Evolutionary conservation across 2,888 invertebrate species (phyloP), one percentile per base, ranked within the genome.

Genomic region (Papilio protenor): DNA sequence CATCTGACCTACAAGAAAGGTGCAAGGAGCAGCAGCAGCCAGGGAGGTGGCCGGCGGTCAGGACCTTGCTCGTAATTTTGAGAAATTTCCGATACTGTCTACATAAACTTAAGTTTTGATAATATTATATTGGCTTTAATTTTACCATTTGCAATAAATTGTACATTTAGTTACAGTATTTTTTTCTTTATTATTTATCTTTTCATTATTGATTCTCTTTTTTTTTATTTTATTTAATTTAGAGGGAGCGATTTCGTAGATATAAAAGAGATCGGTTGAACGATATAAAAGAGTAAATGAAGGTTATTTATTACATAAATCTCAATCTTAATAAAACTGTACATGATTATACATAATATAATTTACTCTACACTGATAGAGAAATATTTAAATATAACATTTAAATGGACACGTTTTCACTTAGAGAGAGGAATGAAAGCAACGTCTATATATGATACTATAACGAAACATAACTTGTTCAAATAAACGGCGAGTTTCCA

Each of bases 401-500:
- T 87, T 89, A 88, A 89, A 90, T 93, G 94, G 93, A 93, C 93
- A 92, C 86, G 87, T 90, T 90, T 90, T 89, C 87, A 89, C 87
- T 89, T 88, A 78, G 57, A 84, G 87, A 87, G 85, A 87, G 84
- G 79, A 88, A 89, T 89, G 87, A 86, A 90, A 89, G 89, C 87
- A 88, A 87, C 84, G 88, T 85, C 87, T 88, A 88, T 84, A 33
- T 84, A 82, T 87, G 85, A 87, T 89, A 88, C 84, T 88, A 88
- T 84, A 79, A 83, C 85, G 85, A 87, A 87, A 85, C 86, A 87
- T 87, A 87, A 90, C 87, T 92, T 90, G 91, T 92, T 92, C 89
- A 91, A 92, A 89, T 88, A 85, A 91, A 91, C 21, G 6, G 55
- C 27, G 59, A 59, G 23, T 27, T 59, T 59, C 27, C 59, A 59